Evolutionary conservation across 2,797 vertebrate species (phyloP), one percentile per base, ranked within the genome.

Genomic region (Chelon labrosus): DNA sequence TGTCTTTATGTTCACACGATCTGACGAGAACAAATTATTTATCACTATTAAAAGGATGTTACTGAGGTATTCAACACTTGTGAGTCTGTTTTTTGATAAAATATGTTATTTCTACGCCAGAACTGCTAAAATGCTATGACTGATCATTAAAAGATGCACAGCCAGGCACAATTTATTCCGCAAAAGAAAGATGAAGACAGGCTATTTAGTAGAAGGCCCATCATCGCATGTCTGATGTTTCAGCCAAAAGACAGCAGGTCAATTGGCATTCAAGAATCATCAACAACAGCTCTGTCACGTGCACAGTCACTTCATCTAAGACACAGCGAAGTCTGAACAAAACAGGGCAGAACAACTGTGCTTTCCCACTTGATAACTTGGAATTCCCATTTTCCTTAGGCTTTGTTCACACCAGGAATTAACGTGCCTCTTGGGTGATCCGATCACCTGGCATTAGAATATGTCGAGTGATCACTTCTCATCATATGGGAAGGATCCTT

Each of bases 131-230:
- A 12, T 8, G 0, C 17, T 1, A 42, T 58, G 16, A 63, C 17
- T 61, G 0, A 22, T 55, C 7, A 39, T 37, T 27, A 51, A 38
- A 47, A 3, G 44, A 47, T 17, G 44, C 2, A 8, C 12, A n/a
- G n/a, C n/a, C 22, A 55, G 7, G 39, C 1, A 57, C 35, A 9
- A 17, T 31, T 16, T 2, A 3, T 5, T 22, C 10, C 57, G 12
- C 58, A 55, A 56, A 47, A 64, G 8, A 51, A 42, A 47, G 46
- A 62, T 22, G 47, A 58, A 0, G 4, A 17, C 41, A 63, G 44
- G 2, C 44, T 17, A 8, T n/a, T n/a, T 46, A 17, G 6, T n/a
- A 16, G 44, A 1, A 8, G 11, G 17, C 60, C 65, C 39, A 10
- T 60, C 38, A 5, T 54, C 17, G 58, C 19, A 65, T 8, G 8